Evolutionary conservation across 2,113 vertebrate genomes (phyloP).

Genomic region (Coreoperca whiteheadi): DNA sequence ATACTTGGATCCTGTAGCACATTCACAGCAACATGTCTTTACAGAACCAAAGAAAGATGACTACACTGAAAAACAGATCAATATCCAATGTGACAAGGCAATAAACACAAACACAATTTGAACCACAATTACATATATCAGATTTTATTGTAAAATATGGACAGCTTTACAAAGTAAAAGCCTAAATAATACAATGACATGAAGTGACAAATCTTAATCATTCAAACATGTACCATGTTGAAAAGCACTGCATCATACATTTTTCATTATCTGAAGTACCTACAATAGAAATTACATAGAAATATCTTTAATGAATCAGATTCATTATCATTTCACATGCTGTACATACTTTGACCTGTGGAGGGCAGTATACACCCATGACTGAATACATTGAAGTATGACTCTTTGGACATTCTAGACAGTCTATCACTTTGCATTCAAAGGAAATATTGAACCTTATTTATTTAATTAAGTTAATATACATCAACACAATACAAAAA

Average conservation of each 20-base stretch:
- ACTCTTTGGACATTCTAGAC: not conserved
- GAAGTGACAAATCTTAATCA: not conserved
- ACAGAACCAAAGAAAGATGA: not conserved
- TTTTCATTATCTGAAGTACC: not conserved
- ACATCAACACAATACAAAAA: not conserved
- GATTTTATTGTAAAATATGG: slow-evolving; percentile 11
- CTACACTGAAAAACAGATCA: not conserved
- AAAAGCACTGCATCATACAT: not conserved
- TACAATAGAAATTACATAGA: not conserved
- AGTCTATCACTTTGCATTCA: not conserved
- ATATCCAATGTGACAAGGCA: not conserved
- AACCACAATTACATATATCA: not conserved
- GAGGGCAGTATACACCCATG: slow-evolving; percentile 49
- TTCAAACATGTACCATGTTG: not conserved
- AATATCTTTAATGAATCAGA: not conserved
- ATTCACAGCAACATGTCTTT: not conserved
- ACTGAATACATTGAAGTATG: not conserved
- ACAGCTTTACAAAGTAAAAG: not conserved
- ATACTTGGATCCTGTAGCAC: not conserved
- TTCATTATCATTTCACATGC: slow-evolving; percentile 7
- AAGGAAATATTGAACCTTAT: not conserved
- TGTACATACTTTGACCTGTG: slow-evolving; percentile 30
- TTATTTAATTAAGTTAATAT: not conserved
- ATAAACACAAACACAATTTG: not conserved
- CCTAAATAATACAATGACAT: not conserved